Evolutionary conservation across 2,797 vertebrate genomes (phyloP), one percentile per base, ranked within the genome.

Genomic region (Toxotes lorentzi): DNA sequence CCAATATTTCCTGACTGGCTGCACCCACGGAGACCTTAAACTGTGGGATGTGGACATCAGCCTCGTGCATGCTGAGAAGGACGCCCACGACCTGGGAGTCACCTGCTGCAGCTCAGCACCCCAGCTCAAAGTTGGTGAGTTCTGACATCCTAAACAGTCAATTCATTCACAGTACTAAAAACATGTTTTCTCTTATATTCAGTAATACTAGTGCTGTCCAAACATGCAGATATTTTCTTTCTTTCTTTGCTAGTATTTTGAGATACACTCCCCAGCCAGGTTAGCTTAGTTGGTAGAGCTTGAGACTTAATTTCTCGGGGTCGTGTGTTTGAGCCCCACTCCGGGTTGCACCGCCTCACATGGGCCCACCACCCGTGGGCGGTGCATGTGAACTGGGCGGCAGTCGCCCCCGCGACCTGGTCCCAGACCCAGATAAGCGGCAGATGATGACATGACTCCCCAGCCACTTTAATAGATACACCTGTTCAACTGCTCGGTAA

Each of bases 21-120:
- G 96, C 61, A 96, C 95, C 1, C 84, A 80, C 24, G 97, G 97
- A 79, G 95, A 97, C 89, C 85, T 98, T 82, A 95, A 94, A 57
- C 57, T 97, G 59, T 98, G 97, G 96, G 95, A 96, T 70, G 89
- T 94, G 79, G 93, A 94, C 76, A 84, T 95, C 92, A 92, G 89
- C 61, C 96, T 94, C 77, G 90, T 96, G 34, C 81, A 69, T 65
- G 93, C 88, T 54, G 92, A 96, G 88, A 97, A 95, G 90, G 82
- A 93, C 21, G 96, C 96, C 6, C 97, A 97, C 8, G 96, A 97
- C 91, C 94, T 97, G 82, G 97, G 97, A 0, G 95, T 98, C 79
- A 95, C 95, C 83, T 97, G 96, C 92, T 97, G 97, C 82, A 92
- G 94, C 88, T 96, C 96, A 75, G 95, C 96, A 63, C 90, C 94